Base-by-base conservation (phyloP, 2,888 invertebrate genomes). In the Andricus quercusramuli region DNA sequence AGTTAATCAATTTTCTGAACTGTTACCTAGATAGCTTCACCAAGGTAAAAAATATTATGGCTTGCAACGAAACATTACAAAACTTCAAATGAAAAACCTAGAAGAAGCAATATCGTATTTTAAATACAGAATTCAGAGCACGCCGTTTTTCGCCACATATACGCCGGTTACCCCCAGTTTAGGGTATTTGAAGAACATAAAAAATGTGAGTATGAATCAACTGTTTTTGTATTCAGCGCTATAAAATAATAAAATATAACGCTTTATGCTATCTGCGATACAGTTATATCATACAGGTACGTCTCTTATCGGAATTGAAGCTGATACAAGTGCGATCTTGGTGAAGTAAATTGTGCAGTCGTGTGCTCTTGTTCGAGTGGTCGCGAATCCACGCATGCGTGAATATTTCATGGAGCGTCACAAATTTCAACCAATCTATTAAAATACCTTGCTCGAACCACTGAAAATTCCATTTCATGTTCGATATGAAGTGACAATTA, bases 381-480 rank as follows among this genome's bases (percentile, higher is more conserved):
- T 70, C 56, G 74, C 74, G 32, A 74, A 74, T 56, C 15, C 56
- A 74, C 37, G 37, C 51, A 74, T 56, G 74, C 74, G 74, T 74
- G 22, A 56, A 74, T 56, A n/a, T 74, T 74, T 74, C 74, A 74
- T 74, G 74, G 74, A 51, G 56, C 74, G 51, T 74, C 29, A 74
- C 37, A 74, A 74, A 74, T 74, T 74, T 37, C 74, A 74, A 74
- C 74, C 74, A 74, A 74, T 74, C 74, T 74, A 74, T 74, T 74
- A 56, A 74, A 74, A 74, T 56, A n/a, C 74, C 51, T 74, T 74
- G n/a, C 56, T 22, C 32, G 32, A 74, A 74, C 32, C 20, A 29
- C 74, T 74, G 56, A 56, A 74, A 56, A 74, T 74, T 74, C 32
- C 6, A 37, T 74, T 74, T 56, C 56, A 1, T 20, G n/a, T 74